Conservation (phyloP, 2,888 invertebrate species). For the Exephanes ischioxanthus region DNA sequence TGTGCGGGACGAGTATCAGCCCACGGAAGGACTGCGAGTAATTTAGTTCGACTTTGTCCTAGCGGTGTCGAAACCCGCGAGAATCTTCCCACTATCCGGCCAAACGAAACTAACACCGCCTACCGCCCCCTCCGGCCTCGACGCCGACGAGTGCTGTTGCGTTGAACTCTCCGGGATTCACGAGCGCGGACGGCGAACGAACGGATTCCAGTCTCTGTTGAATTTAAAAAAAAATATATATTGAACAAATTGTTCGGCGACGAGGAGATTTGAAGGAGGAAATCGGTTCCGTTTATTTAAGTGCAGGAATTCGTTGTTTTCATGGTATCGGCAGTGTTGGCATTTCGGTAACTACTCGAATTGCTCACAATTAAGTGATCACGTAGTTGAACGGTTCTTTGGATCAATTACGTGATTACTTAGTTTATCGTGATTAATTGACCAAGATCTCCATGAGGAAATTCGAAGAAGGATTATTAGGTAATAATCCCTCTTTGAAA, state of each 20-base stretch:
- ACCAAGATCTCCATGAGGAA: too few species aligned
- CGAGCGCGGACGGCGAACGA: not conserved
- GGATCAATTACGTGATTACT: too few species aligned
- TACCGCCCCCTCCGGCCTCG: constrained; percentile 20
- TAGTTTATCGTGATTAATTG: too few species aligned
- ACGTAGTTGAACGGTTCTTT: too few species aligned
- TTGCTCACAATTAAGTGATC: too few species aligned
- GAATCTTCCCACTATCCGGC: constrained; percentile 18
- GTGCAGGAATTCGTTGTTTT: too few species aligned
- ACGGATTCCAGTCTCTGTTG: not conserved
- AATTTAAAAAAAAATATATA: too few species aligned
- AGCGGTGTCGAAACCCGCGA: constrained; percentile 2
- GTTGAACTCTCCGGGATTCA: constrained; percentile 61
- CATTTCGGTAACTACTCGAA: too few species aligned
- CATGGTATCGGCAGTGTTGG: too few species aligned
- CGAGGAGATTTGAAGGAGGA: not conserved
- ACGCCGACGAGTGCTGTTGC: constrained; percentile 33
- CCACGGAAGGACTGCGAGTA: constrained; percentile 2
- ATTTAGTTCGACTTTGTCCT: constrained; percentile 31
- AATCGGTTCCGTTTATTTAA: not conserved
- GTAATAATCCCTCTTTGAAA: too few species aligned
- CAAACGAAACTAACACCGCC: constrained; percentile 13
- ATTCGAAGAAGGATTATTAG: too few species aligned
- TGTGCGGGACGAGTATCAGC: not conserved
- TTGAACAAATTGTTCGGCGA: too few species aligned